Evolutionary conservation across 2,113 vertebrate species (phyloP).

Genomic region (Pelusios castaneus): DNA sequence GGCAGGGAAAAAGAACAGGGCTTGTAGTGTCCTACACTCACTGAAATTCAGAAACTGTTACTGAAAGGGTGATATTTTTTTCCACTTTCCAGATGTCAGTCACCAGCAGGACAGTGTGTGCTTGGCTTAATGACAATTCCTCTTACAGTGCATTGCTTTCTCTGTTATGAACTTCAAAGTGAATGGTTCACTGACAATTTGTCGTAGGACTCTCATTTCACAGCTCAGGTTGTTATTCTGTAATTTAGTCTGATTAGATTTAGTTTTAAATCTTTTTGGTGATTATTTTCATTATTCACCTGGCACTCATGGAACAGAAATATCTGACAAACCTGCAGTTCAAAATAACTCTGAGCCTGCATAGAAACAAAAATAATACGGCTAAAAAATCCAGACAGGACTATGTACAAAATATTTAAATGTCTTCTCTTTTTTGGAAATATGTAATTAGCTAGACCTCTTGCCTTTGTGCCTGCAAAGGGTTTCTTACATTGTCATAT

Average conservation of each 20-base stretch:
- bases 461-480: neutral
- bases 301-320: neutral
- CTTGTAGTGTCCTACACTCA: conserved; percentile 2
- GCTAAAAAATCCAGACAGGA: neutral
- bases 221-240: neutral
- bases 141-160: conserved; percentile 13
- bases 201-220: neutral
- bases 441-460: neutral
- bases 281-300: conserved; percentile 3
- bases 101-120: neutral
- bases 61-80: neutral
- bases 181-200: neutral
- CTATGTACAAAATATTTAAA: neutral
- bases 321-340: neutral
- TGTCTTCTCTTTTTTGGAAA: neutral
- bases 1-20: neutral
- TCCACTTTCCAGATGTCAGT: conserved; percentile 24
- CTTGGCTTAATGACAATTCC: conserved; percentile 15
- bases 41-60: conserved; percentile 27
- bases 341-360: neutral
- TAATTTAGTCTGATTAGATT: neutral
- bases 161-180: conserved; percentile 8
- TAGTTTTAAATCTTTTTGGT: conserved; percentile 21
- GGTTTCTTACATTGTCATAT: neutral
- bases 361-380: conserved; percentile 5